These are phyloP conservation scores for Trichoplax adhaerens DNA, from an alignment of 37 sponge, comb jelly and placozoan species.

Conservation along the genomic window DNA sequence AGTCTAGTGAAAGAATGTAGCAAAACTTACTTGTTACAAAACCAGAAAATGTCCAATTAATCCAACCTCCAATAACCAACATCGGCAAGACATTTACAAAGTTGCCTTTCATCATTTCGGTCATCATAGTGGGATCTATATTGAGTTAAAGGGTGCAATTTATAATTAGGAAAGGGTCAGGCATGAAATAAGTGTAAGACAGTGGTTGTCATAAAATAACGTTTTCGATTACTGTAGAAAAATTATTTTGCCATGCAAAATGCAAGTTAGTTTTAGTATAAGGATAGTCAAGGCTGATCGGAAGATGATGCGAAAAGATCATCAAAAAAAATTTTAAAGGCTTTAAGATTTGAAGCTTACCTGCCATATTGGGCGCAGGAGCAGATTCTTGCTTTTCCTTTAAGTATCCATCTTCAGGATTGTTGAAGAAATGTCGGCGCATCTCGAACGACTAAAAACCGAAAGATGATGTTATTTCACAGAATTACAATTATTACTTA, in stretches of 20 bases:
- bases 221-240: too few relatives aligned
- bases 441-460: conserved; percentile 35
- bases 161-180: neutral
- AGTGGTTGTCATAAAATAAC: neutral
- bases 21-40: conserved; percentile 66
- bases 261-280: too few relatives aligned
- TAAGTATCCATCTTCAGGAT: conserved; percentile 65
- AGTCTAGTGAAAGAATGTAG: neutral
- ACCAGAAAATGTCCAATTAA: conserved; percentile 93
- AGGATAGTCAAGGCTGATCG: too few relatives aligned
- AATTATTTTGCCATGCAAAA: too few relatives aligned
- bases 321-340: neutral
- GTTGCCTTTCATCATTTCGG: conserved; percentile 95
- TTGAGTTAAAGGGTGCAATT: neutral
- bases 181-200: neutral
- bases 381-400: conserved; percentile 34
- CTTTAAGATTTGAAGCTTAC: conserved; percentile 5
- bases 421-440: conserved; percentile 75
- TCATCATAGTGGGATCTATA: conserved; percentile 78
- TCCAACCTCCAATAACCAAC: conserved; percentile 97
- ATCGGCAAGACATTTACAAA: conserved; percentile 88
- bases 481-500: too few relatives aligned
- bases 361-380: conserved; percentile 63
- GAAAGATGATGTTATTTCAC: too few relatives aligned
- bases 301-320: neutral